A percentile compares a stretch with the other conserved stretches of the same genome.
phyloP scores from a whole-genome alignment of 2,888 invertebrate genomes.

The Strigamia transsilvanica region DNA sequence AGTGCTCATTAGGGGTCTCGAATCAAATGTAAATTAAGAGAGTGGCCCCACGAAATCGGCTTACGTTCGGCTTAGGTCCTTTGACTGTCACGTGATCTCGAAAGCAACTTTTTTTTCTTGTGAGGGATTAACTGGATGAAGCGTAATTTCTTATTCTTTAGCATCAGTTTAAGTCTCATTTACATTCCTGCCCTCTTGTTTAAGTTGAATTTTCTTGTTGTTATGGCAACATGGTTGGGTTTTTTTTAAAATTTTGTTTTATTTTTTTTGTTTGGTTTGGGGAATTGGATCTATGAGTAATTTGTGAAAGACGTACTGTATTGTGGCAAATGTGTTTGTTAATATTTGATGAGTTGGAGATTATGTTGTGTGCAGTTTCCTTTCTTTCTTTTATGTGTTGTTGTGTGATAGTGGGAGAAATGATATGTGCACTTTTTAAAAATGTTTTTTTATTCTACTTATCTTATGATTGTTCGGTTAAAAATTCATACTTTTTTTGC shows the following conservation, averaged over 20 bases:
- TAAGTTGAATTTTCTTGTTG: not conserved
- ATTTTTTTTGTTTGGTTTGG: not conserved
- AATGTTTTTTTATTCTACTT: conserved; percentile 37
- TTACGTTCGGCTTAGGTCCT: not conserved
- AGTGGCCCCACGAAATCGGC: conserved; percentile 39
- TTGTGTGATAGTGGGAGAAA: conserved; percentile 20
- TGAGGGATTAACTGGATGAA: not conserved
- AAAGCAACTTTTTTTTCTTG: not conserved
- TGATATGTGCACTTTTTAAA: not conserved
- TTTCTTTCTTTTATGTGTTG: not conserved
- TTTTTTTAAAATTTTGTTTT: too few relatives aligned
- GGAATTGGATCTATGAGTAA: conserved; percentile 28
- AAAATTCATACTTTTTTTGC: conserved; percentile 24
- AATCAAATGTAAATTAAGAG: conserved; percentile 39
- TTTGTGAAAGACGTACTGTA: conserved; percentile 33
- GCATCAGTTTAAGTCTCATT: too few relatives aligned
- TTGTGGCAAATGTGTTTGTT: conserved; percentile 41
- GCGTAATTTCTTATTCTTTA: not conserved
- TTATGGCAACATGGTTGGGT: conserved; percentile 19
- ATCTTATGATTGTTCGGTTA: conserved; percentile 35
- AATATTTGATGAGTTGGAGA: conserved; percentile 42
- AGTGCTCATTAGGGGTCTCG: conserved; percentile 44
- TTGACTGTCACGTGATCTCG: conserved; percentile 20
- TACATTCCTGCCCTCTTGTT: not conserved
- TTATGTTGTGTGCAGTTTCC: conserved; percentile 22